Evolutionary conservation across 2,888 invertebrate species (phyloP).

Genomic region (Tiphia femorata): DNA sequence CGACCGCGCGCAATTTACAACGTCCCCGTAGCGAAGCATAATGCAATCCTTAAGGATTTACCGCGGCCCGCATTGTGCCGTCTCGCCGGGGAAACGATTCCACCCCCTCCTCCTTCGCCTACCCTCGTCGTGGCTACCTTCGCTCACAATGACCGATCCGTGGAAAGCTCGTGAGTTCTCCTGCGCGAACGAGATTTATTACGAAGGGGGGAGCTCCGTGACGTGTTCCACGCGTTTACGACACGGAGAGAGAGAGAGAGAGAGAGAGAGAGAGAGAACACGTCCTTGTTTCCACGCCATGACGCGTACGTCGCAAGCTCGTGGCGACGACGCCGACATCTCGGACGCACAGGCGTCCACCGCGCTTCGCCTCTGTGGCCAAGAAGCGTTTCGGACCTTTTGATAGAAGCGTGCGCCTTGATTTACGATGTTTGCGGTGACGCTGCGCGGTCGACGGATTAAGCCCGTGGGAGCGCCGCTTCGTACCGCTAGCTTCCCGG

Average conservation of each 20-base stretch:
- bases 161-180: conserved; percentile 14
- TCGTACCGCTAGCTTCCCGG: conserved; percentile 39
- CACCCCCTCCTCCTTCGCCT: not conserved
- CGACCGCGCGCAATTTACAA: conserved; percentile 20
- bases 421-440: conserved; percentile 58
- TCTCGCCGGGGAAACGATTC: not conserved
- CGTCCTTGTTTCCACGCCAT: too few relatives aligned
- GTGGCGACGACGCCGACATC: too few relatives aligned
- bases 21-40: conserved; percentile 12
- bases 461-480: conserved; percentile 42
- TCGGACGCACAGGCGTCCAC: not conserved
- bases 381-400: not conserved
- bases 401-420: conserved; percentile 35
- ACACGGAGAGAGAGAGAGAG: not conserved
- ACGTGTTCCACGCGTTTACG: conserved; percentile 9
- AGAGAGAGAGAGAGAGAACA: not conserved
- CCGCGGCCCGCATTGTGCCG: conserved; percentile 19
- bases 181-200: conserved; percentile 29
- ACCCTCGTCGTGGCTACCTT: conserved; percentile 14
- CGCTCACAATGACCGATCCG: not conserved
- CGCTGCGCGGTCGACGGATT: conserved; percentile 53
- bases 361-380: not conserved
- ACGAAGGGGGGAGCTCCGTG: not conserved
- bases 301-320: too few relatives aligned
- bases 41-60: conserved; percentile 29